Percentiles rank a stretch among this genome's conserved stretches.
Conservation (phyloP, 2,888 invertebrate species). For the Calephelis perditalis region DNA sequence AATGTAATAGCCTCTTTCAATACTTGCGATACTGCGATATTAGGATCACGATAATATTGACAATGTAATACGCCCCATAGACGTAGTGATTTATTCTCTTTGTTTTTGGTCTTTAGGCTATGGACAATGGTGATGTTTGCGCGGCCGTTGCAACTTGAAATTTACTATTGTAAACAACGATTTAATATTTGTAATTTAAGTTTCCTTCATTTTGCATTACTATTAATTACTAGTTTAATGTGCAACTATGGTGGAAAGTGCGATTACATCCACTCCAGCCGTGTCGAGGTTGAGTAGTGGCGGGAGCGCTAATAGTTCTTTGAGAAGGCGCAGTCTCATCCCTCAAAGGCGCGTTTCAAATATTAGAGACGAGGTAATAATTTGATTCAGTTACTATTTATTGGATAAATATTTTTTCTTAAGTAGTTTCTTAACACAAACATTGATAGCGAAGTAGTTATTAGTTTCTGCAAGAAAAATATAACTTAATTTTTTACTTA, state of each 20-base stretch:
- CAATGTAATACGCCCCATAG: too few species aligned
- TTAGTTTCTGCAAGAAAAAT: too few species aligned
- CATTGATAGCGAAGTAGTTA: too few species aligned
- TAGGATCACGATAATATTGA: too few species aligned
- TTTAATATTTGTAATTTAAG: conserved; percentile 6
- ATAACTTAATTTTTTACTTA: too few species aligned
- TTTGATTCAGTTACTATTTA: not conserved
- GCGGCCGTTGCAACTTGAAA: conserved; percentile 4
- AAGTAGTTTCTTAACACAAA: too few species aligned
- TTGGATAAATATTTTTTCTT: too few species aligned
- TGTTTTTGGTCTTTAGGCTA: too few species aligned
- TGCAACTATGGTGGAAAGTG: conserved; percentile 51
- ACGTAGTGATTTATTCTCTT: too few species aligned
- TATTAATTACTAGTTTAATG: conserved; percentile 20
- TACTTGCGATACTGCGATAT: too few species aligned
- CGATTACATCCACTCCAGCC: conserved; percentile 52
- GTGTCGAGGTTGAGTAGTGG: conserved; percentile 53
- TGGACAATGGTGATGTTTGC: not conserved
- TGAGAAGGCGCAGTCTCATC: conserved; percentile 55
- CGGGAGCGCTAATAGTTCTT: conserved; percentile 56
- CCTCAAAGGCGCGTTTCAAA: conserved; percentile 42
- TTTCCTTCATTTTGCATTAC: conserved; percentile 1
- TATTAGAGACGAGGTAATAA: conserved; percentile 50
- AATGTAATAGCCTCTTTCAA: too few species aligned
- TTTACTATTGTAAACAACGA: conserved; percentile 3